Percentiles rank a stretch among this genome's conserved stretches.
These are phyloP conservation scores for Brachionus asplanchnoidis DNA, from an alignment of 1,140 invertebrate genomes.

Conservation along the genomic window DNA sequence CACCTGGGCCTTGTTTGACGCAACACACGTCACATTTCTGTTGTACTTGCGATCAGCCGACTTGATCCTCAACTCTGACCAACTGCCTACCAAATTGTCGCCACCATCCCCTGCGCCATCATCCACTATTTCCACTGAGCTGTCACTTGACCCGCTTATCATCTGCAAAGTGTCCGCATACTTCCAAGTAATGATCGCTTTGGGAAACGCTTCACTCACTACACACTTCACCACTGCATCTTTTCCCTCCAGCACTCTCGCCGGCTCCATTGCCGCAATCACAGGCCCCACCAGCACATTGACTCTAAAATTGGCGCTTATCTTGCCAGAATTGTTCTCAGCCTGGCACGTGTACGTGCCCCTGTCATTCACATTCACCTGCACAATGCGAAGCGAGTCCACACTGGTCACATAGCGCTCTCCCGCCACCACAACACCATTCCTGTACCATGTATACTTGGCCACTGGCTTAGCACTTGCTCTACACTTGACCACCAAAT, in stretches of 20 bases:
- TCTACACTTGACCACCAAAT: slow-evolving; percentile 1
- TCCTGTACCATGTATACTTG: not conserved
- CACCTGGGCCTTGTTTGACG: slow-evolving; percentile 24
- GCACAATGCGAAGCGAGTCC: not conserved
- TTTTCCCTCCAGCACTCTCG: not conserved
- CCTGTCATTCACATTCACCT: not conserved
- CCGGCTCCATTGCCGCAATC: not conserved
- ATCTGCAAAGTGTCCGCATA: not conserved
- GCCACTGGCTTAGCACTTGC: slow-evolving; percentile 7
- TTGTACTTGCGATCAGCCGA: not conserved
- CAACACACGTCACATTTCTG: slow-evolving; percentile 20
- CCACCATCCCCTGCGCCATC: not conserved
- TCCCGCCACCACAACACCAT: not conserved
- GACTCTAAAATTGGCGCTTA: slow-evolving; percentile 3
- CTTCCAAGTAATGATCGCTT: slow-evolving; percentile 27
- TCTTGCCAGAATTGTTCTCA: slow-evolving; percentile 24
- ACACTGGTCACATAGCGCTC: not conserved
- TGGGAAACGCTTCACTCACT: slow-evolving; percentile 31
- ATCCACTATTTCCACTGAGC: not conserved
- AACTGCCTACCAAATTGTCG: not conserved
- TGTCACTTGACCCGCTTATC: not conserved
- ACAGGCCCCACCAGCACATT: not conserved
- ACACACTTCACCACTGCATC: not conserved
- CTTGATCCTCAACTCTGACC: not conserved
- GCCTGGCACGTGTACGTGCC: slow-evolving; percentile 26